phyloP scores from a whole-genome alignment of 23 tunicate species.

The Pegea sp. region DNA sequence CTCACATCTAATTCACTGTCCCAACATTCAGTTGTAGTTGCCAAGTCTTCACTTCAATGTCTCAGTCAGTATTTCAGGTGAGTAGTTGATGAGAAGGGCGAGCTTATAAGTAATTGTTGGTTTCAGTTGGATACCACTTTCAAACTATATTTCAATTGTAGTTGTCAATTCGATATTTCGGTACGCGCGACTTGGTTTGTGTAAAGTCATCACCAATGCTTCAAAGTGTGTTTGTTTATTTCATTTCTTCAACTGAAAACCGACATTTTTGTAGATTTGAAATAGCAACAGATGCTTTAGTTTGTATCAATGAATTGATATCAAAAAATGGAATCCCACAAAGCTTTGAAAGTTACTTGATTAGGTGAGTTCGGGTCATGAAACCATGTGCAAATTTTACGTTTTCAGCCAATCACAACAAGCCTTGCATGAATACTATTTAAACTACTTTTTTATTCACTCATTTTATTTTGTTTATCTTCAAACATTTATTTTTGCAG shows the following conservation, averaged over 20 bases:
- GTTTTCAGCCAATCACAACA: no score
- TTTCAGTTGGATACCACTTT: constrained; percentile 75
- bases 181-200: constrained; percentile 45
- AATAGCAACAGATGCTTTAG: constrained; percentile 52
- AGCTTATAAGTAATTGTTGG: not conserved
- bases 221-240: constrained; percentile 1
- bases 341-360: constrained; percentile 57
- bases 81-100: not conserved
- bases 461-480: no score
- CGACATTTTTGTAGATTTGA: not conserved
- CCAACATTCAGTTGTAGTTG: constrained; percentile 13
- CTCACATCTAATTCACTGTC: constrained; percentile 4
- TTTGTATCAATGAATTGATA: constrained; percentile 59
- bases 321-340: constrained; percentile 65
- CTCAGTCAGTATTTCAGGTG: constrained; percentile 61
- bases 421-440: no score
- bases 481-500: constrained; percentile 13
- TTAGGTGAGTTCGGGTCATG: no score
- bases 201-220: constrained; percentile 1
- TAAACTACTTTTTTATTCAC: no score
- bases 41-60: constrained; percentile 35
- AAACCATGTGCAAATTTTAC: no score
- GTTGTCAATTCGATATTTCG: constrained; percentile 33
- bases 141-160: constrained; percentile 28
- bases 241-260: not conserved